Evolutionary conservation across 2,797 vertebrate species (phyloP).

Genomic region (Cephalopachus bancanus): DNA sequence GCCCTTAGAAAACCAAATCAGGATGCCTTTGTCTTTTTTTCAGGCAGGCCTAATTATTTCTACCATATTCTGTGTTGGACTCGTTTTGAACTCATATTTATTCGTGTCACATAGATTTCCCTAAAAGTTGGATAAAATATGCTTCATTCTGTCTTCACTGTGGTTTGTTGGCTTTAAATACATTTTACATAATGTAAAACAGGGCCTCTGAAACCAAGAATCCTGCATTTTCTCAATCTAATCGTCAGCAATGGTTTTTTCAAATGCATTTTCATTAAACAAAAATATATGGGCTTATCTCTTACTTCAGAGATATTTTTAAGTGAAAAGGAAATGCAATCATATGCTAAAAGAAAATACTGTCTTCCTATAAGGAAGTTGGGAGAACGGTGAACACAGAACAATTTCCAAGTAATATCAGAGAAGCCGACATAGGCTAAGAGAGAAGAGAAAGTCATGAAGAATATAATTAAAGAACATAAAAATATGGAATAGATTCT

Average conservation of each 20-base stretch:
- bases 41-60: constrained; percentile 77
- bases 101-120: neutral
- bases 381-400: neutral
- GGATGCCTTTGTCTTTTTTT: constrained; percentile 77
- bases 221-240: constrained; percentile 43
- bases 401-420: neutral
- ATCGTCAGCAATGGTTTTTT: neutral
- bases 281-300: neutral
- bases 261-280: constrained; percentile 42
- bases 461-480: constrained; percentile 6
- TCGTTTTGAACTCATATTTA: neutral
- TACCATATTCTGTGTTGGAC: constrained; percentile 58
- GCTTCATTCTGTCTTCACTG: constrained; percentile 22
- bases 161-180: constrained; percentile 24
- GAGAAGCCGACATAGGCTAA: neutral
- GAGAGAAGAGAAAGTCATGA: neutral
- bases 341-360: neutral
- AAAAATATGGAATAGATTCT: neutral
- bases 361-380: neutral
- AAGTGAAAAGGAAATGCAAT: neutral
- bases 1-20: constrained; percentile 72
- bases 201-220: constrained; percentile 37
- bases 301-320: neutral
- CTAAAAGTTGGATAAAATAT: neutral
- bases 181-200: constrained; percentile 41